phyloP scores from a whole-genome alignment of 2,113 vertebrate species.

The Pseudolaguvia tuberculata region DNA sequence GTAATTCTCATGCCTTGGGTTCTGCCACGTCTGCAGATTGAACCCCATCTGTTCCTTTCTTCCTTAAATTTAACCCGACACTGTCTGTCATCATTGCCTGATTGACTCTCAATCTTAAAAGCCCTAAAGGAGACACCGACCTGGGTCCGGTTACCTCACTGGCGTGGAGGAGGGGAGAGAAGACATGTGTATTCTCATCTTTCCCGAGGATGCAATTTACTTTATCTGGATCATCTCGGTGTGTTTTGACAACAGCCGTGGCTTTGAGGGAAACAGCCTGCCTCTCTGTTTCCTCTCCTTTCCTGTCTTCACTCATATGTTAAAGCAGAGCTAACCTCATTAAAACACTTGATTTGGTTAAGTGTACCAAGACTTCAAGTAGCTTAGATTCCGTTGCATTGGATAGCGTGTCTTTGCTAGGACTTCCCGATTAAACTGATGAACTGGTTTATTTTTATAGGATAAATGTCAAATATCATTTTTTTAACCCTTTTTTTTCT shows the following conservation, averaged over 20 bases:
- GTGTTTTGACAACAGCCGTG: constrained; percentile 67
- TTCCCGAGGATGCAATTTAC: constrained; percentile 61
- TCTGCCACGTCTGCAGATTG: constrained; percentile 48
- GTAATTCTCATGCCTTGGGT: constrained; percentile 55
- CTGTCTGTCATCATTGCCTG: constrained; percentile 68
- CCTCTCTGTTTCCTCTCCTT: constrained; percentile 33
- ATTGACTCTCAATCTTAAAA: constrained; percentile 71
- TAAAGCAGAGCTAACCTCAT: constrained; percentile 59
- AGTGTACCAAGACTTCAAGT: constrained; percentile 57
- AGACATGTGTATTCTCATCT: constrained; percentile 58
- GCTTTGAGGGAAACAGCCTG: constrained; percentile 51
- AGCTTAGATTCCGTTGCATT: constrained; percentile 23
- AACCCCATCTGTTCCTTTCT: constrained; percentile 60
- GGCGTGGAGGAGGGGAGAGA: constrained; percentile 30
- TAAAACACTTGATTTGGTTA: constrained; percentile 65
- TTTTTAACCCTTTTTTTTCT: no score
- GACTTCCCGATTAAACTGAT: no score
- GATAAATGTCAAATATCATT: no score
- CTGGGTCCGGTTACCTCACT: constrained; percentile 70
- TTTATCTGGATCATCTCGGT: constrained; percentile 59
- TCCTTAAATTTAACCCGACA: constrained; percentile 62
- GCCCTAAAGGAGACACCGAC: constrained; percentile 57
- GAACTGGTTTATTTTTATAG: no score
- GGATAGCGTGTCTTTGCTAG: constrained; percentile 16
- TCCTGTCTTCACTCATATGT: constrained; percentile 28